Base-by-base conservation (phyloP, 2,888 invertebrate species). In the Drosophila neonasuta region DNA sequence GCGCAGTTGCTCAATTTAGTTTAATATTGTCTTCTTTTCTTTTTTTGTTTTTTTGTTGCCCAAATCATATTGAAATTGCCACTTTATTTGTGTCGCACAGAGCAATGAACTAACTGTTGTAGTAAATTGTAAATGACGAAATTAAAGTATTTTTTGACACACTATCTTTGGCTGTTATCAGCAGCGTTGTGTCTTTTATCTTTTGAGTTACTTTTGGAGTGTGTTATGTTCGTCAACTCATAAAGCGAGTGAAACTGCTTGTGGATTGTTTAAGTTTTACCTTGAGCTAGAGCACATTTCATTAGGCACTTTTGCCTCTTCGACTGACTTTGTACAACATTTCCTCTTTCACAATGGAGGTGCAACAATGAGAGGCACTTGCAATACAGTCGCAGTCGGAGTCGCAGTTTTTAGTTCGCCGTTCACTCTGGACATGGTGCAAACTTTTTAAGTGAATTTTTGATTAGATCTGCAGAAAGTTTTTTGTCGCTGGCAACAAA, bases 401-500 rank as follows among this genome's bases (percentile, higher is more conserved):
- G 55, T 65, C 70, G 75, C 66, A 61, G 69, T 80, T 80, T 72
- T 75, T 63, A 83, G 81, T 68, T 75, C 36, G 36, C n/a, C 4
- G 32, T 32, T 32, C 39, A 65, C 45, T 57, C 51, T 49, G 11
- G 68, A 70, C 74, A 57, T 79, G 78, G 78, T 60, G 78, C 72
- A 80, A 88, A 88, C 79, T 88, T 88, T 88, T 88, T 89, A 88
- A 88, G 88, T 88, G 89, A 89, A 88, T 88, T 88, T 88, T 88
- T 88, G 88, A 88, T 88, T 88, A 88, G 88, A 89, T 88, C 88
- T 87, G 88, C 73, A 77, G 80, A 86, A 88, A 87, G 83, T 88
- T 88, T 88, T 88, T 80, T 83, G 76, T 77, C 79, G 79, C 78
- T 76, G 51, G 39, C 72, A 71, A 75, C 71, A 81, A 74, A 74